Evolutionary conservation across 2,113 vertebrate species (phyloP).

Genomic region (Gymnarchus niloticus): DNA sequence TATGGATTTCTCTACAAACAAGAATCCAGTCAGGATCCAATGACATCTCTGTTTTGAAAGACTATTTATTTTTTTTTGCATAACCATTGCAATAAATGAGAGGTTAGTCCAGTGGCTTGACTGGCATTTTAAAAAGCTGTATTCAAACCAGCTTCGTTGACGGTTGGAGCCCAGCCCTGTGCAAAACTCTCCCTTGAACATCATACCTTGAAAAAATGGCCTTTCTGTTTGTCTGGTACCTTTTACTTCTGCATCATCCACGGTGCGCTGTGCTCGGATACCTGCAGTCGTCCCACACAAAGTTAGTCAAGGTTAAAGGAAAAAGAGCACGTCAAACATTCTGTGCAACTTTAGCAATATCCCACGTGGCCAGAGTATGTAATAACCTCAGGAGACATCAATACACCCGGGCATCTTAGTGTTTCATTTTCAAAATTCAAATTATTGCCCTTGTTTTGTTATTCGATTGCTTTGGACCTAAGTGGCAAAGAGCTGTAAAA

Average conservation of each 20-base stretch:
- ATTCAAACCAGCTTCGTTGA: neutral
- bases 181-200: neutral
- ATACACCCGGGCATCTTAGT: conserved; percentile 43
- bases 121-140: neutral
- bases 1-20: neutral
- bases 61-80: neutral
- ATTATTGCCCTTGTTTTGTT: conserved; percentile 33
- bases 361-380: conserved; percentile 49
- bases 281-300: neutral
- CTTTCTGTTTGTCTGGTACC: conserved; percentile 34
- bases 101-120: neutral
- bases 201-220: conserved; percentile 37
- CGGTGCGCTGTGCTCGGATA: conserved; percentile 17
- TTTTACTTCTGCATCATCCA: neutral
- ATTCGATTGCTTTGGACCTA: conserved; percentile 54
- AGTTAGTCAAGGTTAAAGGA: conserved; percentile 4
- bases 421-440: conserved; percentile 47
- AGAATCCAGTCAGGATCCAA: neutral
- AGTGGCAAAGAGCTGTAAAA: conserved; percentile 57
- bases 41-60: neutral
- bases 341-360: conserved; percentile 45
- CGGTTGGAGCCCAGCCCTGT: neutral
- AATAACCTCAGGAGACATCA: conserved; percentile 47
- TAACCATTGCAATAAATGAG: neutral
- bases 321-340: conserved; percentile 10